These are phyloP conservation scores for Drosophila mimica DNA, from an alignment of 2,888 invertebrate species.

Conservation along the genomic window DNA sequence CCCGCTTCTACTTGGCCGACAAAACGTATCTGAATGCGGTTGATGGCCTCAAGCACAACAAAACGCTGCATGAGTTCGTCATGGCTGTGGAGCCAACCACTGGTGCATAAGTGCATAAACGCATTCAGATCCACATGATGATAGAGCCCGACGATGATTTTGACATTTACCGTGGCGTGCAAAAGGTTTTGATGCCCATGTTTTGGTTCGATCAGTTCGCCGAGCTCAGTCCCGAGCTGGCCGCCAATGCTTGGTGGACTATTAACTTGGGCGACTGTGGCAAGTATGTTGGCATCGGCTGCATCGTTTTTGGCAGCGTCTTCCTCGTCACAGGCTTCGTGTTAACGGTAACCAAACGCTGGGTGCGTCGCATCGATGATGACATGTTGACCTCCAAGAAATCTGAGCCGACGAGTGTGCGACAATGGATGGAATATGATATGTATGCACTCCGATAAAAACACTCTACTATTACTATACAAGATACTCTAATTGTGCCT, in stretches of 20 bases:
- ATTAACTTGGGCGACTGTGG: slow-evolving; percentile 80
- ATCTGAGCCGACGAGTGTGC: not conserved
- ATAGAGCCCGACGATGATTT: slow-evolving; percentile 86
- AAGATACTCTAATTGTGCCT: too few species aligned
- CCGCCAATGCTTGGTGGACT: slow-evolving; percentile 84
- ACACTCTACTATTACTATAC: slow-evolving; percentile 35
- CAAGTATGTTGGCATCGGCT: slow-evolving; percentile 75
- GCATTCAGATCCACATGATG: slow-evolving; percentile 91
- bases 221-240: slow-evolving; percentile 87
- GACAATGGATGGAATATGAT: too few species aligned
- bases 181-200: slow-evolving; percentile 88
- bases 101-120: slow-evolving; percentile 89
- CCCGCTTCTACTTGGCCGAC: slow-evolving; percentile 92
- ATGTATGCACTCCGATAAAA: too few species aligned
- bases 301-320: slow-evolving; percentile 74
- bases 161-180: slow-evolving; percentile 86
- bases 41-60: slow-evolving; percentile 88
- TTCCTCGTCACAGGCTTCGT: slow-evolving; percentile 79
- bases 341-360: slow-evolving; percentile 81
- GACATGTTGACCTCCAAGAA: slow-evolving; percentile 73
- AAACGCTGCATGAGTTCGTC: slow-evolving; percentile 88
- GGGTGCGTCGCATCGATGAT: slow-evolving; percentile 78
- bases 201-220: slow-evolving; percentile 92
- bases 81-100: slow-evolving; percentile 90
- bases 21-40: slow-evolving; percentile 88